These are phyloP conservation scores for Hormaphis cornu DNA, from an alignment of 1,140 invertebrate species.

Conservation along the genomic window DNA sequence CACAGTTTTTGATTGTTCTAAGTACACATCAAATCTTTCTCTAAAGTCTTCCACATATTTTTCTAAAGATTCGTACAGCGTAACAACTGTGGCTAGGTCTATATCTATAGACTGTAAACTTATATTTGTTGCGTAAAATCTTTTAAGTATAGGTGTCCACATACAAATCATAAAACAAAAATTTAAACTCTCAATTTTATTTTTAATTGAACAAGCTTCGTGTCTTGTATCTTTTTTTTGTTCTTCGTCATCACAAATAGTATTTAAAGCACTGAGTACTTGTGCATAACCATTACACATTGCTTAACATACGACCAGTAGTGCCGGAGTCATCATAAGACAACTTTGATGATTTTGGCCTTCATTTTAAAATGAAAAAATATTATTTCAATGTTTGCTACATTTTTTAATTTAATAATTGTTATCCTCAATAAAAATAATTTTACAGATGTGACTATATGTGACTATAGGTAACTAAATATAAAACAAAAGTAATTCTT, in stretches of 20 bases:
- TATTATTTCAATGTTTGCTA: no score
- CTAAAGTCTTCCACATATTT: slow-evolving; percentile 14
- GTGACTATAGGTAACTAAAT: no score
- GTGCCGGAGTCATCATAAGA: no score
- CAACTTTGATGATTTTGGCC: no score
- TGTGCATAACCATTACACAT: neutral
- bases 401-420: no score
- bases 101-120: no score
- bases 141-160: slow-evolving; percentile 31
- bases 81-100: slow-evolving; percentile 4
- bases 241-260: slow-evolving; percentile 1
- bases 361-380: no score
- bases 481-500: no score
- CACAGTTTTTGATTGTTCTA: neutral
- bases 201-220: slow-evolving; percentile 19
- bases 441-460: no score
- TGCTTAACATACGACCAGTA: slow-evolving; percentile 25
- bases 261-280: neutral
- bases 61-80: neutral
- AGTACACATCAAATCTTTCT: slow-evolving; percentile 13
- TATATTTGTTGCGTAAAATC: slow-evolving; percentile 29
- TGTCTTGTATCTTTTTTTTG: slow-evolving; percentile 14
- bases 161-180: slow-evolving; percentile 24
- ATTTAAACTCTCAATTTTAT: slow-evolving; percentile 32
- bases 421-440: no score